Evolutionary conservation across 1,140 invertebrate species (phyloP).

Genomic region (Cydia splendana): DNA sequence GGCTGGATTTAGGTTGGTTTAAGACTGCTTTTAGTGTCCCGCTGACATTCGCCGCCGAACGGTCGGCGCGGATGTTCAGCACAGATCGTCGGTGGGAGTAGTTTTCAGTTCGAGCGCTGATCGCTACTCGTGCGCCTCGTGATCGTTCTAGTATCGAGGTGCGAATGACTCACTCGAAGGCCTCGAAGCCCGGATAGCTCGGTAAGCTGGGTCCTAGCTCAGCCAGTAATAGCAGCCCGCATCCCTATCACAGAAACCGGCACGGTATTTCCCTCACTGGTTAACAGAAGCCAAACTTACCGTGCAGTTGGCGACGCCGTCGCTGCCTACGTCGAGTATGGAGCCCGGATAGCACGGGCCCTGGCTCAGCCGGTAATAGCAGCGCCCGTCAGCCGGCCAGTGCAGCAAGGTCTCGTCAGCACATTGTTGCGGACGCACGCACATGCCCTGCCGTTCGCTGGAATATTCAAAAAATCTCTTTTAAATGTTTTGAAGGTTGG

Average conservation of each 20-base stretch:
- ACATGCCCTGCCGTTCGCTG: conserved; percentile 84
- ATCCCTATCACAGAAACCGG: conserved; percentile 79
- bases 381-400: conserved; percentile 86
- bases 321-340: conserved; percentile 81
- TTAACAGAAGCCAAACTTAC: conserved; percentile 51
- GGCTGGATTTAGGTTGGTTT: too few relatives aligned
- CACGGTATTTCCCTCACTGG: neutral
- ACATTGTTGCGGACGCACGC: conserved; percentile 83
- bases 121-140: too few relatives aligned
- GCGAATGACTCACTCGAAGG: conserved; percentile 69
- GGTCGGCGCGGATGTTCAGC: too few relatives aligned
- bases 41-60: too few relatives aligned
- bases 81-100: too few relatives aligned
- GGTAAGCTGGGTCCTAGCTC: conserved; percentile 85
- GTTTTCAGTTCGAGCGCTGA: too few relatives aligned
- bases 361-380: conserved; percentile 84
- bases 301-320: conserved; percentile 82
- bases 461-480: conserved; percentile 38
- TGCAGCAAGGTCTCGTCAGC: conserved; percentile 82
- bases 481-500: neutral
- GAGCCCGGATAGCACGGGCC: conserved; percentile 89
- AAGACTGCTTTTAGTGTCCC: too few relatives aligned
- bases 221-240: conserved; percentile 85
- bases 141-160: too few relatives aligned
- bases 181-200: conserved; percentile 84